phyloP scores from a whole-genome alignment of 2,888 invertebrate species.

The Silvanus unidentatus region DNA sequence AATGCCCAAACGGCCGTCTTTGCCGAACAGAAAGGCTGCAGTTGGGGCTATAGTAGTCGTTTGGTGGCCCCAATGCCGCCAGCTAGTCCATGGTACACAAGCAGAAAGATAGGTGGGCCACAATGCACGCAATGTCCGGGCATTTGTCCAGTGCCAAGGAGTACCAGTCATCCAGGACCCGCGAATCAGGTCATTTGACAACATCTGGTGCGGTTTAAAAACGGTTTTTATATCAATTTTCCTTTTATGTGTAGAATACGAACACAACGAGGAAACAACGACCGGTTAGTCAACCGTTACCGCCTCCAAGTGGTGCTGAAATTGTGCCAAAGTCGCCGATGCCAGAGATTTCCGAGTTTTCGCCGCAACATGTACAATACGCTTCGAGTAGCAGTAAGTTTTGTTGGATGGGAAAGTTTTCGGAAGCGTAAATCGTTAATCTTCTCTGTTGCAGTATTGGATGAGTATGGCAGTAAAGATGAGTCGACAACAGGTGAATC shows the following conservation, averaged over 20 bases:
- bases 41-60: slow-evolving; percentile 49
- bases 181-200: slow-evolving; percentile 24
- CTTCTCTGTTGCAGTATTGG: slow-evolving; percentile 50
- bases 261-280: slow-evolving; percentile 38
- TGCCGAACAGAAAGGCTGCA: slow-evolving; percentile 47
- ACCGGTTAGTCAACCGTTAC: slow-evolving; percentile 47
- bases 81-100: slow-evolving; percentile 41
- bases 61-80: slow-evolving; percentile 37
- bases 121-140: slow-evolving; percentile 46
- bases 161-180: slow-evolving; percentile 42
- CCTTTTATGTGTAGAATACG: neutral
- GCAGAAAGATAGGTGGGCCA: slow-evolving; percentile 36
- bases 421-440: neutral
- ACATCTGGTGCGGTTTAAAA: neutral
- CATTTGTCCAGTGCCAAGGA: slow-evolving; percentile 44
- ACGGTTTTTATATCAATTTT: neutral
- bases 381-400: slow-evolving; percentile 63
- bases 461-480: slow-evolving; percentile 50
- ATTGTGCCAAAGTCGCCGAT: slow-evolving; percentile 40
- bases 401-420: slow-evolving; percentile 4
- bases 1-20: slow-evolving; percentile 47
- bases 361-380: slow-evolving; percentile 52
- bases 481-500: slow-evolving; percentile 48
- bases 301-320: slow-evolving; percentile 37
- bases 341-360: slow-evolving; percentile 51